These are phyloP conservation scores for Rostratula benghalensis DNA, from an alignment of 2,113 vertebrate genomes.

Conservation along the genomic window DNA sequence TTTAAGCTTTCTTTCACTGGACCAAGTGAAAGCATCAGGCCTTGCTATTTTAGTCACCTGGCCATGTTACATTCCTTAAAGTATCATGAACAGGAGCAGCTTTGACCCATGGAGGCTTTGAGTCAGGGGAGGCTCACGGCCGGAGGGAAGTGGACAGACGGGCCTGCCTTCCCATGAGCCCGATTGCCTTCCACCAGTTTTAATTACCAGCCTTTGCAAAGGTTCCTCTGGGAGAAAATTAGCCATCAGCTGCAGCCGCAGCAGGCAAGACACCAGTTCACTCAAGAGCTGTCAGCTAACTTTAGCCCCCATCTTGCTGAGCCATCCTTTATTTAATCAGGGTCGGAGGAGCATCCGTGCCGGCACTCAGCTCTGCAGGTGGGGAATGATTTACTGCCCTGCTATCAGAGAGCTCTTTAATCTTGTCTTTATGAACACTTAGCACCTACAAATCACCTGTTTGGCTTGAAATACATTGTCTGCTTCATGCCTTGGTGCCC, in stretches of 20 bases:
- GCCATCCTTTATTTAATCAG: conserved; percentile 57
- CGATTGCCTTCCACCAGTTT: conserved; percentile 39
- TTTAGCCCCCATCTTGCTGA: neutral
- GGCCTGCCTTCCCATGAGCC: neutral
- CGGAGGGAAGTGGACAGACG: neutral
- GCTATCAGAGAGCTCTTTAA: conserved; percentile 59
- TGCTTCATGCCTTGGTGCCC: conserved; percentile 57
- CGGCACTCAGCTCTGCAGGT: conserved; percentile 24
- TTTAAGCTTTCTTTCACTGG: neutral
- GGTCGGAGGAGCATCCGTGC: conserved; percentile 21
- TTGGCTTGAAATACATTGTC: conserved; percentile 46
- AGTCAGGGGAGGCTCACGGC: neutral
- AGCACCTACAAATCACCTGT: conserved; percentile 60
- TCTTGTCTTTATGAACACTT: conserved; percentile 70
- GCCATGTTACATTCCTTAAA: neutral
- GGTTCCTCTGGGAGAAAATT: conserved; percentile 47
- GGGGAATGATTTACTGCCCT: conserved; percentile 53
- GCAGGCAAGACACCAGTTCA: conserved; percentile 19
- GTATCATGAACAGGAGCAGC: neutral
- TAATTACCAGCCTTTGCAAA: conserved; percentile 55
- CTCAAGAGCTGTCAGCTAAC: conserved; percentile 47
- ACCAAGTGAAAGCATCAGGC: neutral
- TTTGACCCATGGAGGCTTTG: neutral
- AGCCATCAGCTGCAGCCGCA: neutral
- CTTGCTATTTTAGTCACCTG: neutral